Percentiles rank a stretch among this genome's conserved stretches.
Evolutionary conservation across 2,888 invertebrate genomes (phyloP).

Genomic region (Nephrotoma flavescens): DNA sequence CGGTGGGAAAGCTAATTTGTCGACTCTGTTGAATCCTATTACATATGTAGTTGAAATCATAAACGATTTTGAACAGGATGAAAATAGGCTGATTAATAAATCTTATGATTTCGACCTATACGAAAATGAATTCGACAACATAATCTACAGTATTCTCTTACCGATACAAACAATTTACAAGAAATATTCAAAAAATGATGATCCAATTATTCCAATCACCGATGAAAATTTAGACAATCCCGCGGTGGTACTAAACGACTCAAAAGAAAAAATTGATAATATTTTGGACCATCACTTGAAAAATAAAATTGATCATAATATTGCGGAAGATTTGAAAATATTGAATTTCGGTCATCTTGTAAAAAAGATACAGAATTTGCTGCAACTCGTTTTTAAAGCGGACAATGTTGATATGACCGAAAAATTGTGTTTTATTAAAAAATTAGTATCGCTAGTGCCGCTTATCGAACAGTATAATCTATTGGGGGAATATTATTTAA

Average conservation of each 20-base stretch:
- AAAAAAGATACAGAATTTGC: slow-evolving; percentile 30
- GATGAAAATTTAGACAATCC: not conserved
- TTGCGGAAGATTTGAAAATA: slow-evolving; percentile 42
- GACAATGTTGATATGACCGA: slow-evolving; percentile 26
- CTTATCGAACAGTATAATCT: slow-evolving; percentile 62
- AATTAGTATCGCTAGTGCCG: slow-evolving; percentile 35
- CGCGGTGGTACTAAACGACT: not conserved
- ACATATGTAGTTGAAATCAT: not conserved
- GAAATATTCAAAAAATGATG: slow-evolving; percentile 22
- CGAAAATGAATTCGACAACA: slow-evolving; percentile 30
- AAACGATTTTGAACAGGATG: not conserved
- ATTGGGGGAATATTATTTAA: slow-evolving; percentile 63
- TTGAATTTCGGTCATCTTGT: slow-evolving; percentile 40
- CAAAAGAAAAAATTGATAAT: slow-evolving; percentile 36
- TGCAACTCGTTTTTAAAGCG: slow-evolving; percentile 27
- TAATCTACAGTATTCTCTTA: slow-evolving; percentile 38
- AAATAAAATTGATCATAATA: slow-evolving; percentile 43
- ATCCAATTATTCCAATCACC: not conserved
- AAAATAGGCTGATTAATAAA: not conserved
- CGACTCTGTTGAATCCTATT: slow-evolving; percentile 16
- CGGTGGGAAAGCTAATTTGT: slow-evolving; percentile 14
- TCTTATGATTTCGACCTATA: slow-evolving; percentile 16
- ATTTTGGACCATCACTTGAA: slow-evolving; percentile 51
- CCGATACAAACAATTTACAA: slow-evolving; percentile 45
- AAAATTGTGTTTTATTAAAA: slow-evolving; percentile 17